These are phyloP conservation scores for Nematostella vectensis DNA, from an alignment of 92 coral and sea anemone genomes.

Conservation along the genomic window DNA sequence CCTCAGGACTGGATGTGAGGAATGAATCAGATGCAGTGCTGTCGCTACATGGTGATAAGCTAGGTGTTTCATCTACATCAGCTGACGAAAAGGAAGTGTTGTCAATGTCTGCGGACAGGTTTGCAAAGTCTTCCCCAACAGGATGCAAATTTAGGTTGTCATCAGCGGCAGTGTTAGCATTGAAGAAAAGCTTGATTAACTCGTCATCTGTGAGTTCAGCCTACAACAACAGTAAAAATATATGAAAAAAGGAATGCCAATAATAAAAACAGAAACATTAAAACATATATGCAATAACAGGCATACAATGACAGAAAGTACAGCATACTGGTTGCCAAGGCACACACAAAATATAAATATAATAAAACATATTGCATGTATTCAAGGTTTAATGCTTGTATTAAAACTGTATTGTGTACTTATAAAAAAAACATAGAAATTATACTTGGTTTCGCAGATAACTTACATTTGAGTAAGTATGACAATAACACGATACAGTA, in stretches of 20 bases:
- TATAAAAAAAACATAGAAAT: too few species aligned
- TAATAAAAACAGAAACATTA: too few species aligned
- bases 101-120: conserved; percentile 42
- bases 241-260: not conserved
- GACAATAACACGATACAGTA: too few species aligned
- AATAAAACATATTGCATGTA: too few species aligned
- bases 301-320: too few species aligned
- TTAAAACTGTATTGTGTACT: too few species aligned
- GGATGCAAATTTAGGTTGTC: conserved; percentile 1
- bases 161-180: conserved; percentile 20
- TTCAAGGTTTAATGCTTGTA: too few species aligned
- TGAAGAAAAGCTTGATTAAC: conserved; percentile 37
- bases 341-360: too few species aligned
- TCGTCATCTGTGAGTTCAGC: conserved; percentile 31
- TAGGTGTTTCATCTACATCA: not conserved
- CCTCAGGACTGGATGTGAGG: conserved; percentile 71
- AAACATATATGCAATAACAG: too few species aligned
- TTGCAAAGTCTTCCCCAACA: not conserved
- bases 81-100: conserved; percentile 38
- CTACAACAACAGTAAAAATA: conserved; percentile 10
- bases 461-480: too few species aligned
- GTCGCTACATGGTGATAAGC: conserved; percentile 46
- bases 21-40: conserved; percentile 62
- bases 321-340: too few species aligned
- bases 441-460: too few species aligned